Evolutionary conservation across 2,888 invertebrate genomes (phyloP).

Genomic region (Nysson spinosus): DNA sequence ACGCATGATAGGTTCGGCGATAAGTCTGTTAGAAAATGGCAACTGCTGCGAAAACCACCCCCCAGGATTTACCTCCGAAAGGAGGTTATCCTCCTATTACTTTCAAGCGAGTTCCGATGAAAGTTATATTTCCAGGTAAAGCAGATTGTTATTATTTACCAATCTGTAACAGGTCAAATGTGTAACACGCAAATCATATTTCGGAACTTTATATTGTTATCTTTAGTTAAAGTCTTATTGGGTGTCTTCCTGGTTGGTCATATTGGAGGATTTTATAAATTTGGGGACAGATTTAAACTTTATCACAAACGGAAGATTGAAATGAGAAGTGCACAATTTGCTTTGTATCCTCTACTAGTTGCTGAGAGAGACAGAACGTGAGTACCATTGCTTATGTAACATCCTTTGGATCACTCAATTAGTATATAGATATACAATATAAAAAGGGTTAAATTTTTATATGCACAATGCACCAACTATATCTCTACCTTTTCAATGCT

Average conservation of each 20-base stretch:
- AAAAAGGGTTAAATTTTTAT: no score
- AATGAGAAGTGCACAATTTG: constrained; percentile 87
- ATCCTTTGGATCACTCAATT: not conserved
- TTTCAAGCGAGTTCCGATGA: constrained; percentile 80
- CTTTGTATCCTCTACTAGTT: constrained; percentile 85
- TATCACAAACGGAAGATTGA: constrained; percentile 83
- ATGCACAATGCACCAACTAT: no score
- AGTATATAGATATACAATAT: no score
- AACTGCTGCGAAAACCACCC: constrained; percentile 73
- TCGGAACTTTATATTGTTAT: not conserved
- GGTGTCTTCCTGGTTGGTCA: constrained; percentile 76
- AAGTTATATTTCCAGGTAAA: constrained; percentile 61
- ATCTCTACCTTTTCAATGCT: no score
- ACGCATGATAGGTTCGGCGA: no score
- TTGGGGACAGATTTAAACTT: constrained; percentile 80
- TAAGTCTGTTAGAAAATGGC: no score
- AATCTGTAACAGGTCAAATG: not conserved
- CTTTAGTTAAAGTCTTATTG: not conserved
- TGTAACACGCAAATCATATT: no score
- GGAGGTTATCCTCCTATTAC: constrained; percentile 92
- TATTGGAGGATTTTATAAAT: constrained; percentile 80
- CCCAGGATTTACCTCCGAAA: constrained; percentile 94
- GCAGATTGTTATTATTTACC: not conserved
- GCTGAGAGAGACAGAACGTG: constrained; percentile 93
- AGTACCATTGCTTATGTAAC: constrained; percentile 47